Percentiles rank a stretch among this genome's conserved stretches.
These are phyloP conservation scores for Xenopus petersii DNA, from an alignment of 2,797 vertebrate genomes.

Conservation along the genomic window DNA sequence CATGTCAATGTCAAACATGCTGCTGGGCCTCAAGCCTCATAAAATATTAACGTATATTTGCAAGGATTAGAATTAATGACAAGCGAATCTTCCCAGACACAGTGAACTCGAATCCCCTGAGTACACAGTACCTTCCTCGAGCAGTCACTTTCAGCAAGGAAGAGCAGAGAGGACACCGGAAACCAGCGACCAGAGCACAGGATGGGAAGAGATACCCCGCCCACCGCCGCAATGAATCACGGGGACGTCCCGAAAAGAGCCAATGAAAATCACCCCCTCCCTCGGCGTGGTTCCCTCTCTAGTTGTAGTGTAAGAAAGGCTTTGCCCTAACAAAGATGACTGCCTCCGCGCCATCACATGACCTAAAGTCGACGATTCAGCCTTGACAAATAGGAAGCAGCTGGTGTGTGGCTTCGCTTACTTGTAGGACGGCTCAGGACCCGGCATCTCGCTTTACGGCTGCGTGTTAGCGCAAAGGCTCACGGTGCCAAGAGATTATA, in stretches of 20 bases:
- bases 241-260: slow-evolving; percentile 3
- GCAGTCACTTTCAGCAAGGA: background rate
- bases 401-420: background rate
- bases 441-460: background rate
- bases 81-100: no score
- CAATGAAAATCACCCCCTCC: background rate
- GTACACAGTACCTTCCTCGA: background rate
- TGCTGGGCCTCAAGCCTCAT: background rate
- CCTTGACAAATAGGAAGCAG: background rate
- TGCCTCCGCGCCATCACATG: background rate
- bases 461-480: no score
- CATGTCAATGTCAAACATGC: slow-evolving; percentile 12
- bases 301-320: no score
- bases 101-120: background rate
- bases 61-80: no score
- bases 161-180: slow-evolving; percentile 38
- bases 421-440: background rate
- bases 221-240: background rate
- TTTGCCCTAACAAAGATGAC: background rate
- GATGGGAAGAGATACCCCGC: background rate
- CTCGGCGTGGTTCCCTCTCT: background rate
- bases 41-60: no score
- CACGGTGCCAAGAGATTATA: no score
- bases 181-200: background rate
- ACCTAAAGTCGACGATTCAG: background rate